Conservation (phyloP, 2,888 invertebrate genomes). For the Ypsolopha scabrella region DNA sequence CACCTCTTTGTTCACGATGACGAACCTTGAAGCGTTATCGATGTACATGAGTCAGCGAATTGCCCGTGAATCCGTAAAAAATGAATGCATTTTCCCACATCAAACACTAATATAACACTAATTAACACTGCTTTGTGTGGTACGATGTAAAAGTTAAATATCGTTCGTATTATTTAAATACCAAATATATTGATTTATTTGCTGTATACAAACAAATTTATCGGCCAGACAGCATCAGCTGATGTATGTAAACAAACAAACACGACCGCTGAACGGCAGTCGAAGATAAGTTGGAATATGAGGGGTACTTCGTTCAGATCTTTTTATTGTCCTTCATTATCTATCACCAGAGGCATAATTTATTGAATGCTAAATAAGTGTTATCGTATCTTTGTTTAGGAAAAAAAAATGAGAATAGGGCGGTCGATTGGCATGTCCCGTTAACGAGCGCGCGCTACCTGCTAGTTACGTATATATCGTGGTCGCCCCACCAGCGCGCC, state of each 20-base stretch:
- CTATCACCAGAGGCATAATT: background rate
- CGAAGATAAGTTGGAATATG: background rate
- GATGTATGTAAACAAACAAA: constrained; percentile 49
- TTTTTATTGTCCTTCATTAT: no score
- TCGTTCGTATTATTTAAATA: no score
- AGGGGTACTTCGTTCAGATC: no score
- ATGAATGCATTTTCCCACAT: no score
- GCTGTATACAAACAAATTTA: constrained; percentile 1
- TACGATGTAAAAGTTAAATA: no score
- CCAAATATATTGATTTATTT: no score
- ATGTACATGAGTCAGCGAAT: background rate
- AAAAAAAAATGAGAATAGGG: constrained; percentile 62
- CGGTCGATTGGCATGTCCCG: constrained; percentile 64
- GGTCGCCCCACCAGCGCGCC: constrained; percentile 61
- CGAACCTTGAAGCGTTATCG: constrained; percentile 4
- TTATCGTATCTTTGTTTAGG: constrained; percentile 33
- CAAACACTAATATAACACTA: no score
- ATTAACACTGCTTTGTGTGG: no score
- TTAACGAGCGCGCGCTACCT: constrained; percentile 63
- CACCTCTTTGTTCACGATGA: constrained; percentile 4
- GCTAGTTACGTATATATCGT: constrained; percentile 61
- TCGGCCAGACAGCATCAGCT: constrained; percentile 40
- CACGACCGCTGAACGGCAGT: constrained; percentile 12
- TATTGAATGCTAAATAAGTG: background rate
- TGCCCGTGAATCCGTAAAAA: no score